A percentile compares a stretch with the other conserved stretches of the same genome.
Conservation (phyloP, 2,113 vertebrate genomes). For the Cariama cristata region DNA sequence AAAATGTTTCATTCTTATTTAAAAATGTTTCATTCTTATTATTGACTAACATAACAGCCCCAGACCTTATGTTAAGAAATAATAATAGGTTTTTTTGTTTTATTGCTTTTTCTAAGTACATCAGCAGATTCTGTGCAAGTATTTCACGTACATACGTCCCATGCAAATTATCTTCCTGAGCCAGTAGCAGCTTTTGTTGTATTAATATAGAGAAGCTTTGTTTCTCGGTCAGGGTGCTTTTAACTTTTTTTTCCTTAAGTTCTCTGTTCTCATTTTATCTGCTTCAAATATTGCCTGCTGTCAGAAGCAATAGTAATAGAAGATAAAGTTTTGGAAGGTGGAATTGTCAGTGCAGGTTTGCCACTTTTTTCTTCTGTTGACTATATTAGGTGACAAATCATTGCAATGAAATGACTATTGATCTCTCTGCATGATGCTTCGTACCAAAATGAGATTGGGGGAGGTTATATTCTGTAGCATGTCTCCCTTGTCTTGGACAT, state of each 20-base stretch:
- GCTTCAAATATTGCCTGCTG: not conserved
- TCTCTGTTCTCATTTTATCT: not conserved
- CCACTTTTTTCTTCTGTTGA: not conserved
- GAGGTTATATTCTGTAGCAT: not conserved
- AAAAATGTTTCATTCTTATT: not conserved
- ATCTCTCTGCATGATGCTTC: not conserved
- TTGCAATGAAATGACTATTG: not conserved
- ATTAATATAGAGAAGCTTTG: not conserved
- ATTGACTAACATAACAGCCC: not conserved
- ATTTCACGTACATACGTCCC: not conserved
- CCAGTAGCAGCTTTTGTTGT: not conserved
- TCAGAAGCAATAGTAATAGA: not conserved
- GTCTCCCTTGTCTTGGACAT: not conserved
- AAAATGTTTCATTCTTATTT: not conserved
- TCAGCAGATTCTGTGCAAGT: not conserved
- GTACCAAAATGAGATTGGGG: not conserved
- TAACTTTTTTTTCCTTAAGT: not conserved
- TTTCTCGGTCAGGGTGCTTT: not conserved
- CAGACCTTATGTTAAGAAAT: not conserved
- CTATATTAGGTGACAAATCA: not conserved
- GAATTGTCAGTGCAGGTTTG: accelerated
- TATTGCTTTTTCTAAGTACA: not conserved
- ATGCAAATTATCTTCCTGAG: not conserved
- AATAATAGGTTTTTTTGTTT: not conserved
- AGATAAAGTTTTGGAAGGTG: not conserved